Base-by-base conservation (phyloP, 1,140 invertebrate genomes). In the Chelonus insularis region DNA sequence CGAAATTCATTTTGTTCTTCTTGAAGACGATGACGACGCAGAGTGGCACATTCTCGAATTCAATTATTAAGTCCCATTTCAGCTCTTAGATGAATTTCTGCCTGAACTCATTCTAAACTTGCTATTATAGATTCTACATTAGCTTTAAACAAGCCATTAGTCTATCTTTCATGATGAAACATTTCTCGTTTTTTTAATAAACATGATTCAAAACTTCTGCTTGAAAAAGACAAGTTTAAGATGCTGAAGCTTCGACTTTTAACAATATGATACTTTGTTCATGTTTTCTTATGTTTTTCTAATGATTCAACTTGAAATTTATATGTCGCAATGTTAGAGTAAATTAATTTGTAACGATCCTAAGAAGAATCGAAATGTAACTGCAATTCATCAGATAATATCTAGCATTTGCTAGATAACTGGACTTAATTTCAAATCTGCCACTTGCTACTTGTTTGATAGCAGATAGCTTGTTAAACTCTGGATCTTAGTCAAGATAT, bases 381-480 rank as follows among this genome's bases (percentile, higher is more conserved):
- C n/a, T n/a, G n/a, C n/a, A n/a, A n/a, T 98, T 98, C 72, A 98
- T 98, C 81, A 98, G 96, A 54, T 98, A 74, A 79, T 97, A 95
- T 80, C 97, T 95, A 11, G 97, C 93, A 83, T 99, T 93, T 6
- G 96, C 95, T 23, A 99, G 80, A 75, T 99, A 99, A 0, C 95
- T 92, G 36, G 95, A 95, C 0, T 96, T 99, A 0, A 99, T 97
- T 14, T 97, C 97, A 84, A 99, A 99, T 51, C 97, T 86, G 14
- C 97, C 97, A 34, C 95, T 97, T 4, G 97, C 97, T 29, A 99
- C 95, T 86, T 97, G 90, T 68, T 94, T 94, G 63, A 94, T 94
- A 1, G 91, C 87, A 2, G 91, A 93, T 1, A 91, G 83, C 69
- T 82, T 88, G 85, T 93, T 85, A 82, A 91, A 84, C 74, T 90